Evolutionary conservation across 2,888 invertebrate genomes (phyloP).

Genomic region (Erebia epiphron): DNA sequence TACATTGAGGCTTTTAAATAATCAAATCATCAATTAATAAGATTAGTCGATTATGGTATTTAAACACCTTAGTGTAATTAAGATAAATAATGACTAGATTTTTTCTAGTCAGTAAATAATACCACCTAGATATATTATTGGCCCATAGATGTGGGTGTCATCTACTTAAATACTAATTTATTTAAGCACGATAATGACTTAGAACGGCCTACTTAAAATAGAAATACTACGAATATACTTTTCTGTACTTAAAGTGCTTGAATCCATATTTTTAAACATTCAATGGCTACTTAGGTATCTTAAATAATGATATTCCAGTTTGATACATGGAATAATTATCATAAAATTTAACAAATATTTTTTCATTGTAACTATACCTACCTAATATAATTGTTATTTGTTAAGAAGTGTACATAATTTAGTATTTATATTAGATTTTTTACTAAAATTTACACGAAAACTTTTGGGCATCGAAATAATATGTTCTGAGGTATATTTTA

Average conservation of each 20-base stretch:
- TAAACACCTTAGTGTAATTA: slow-evolving; percentile 1
- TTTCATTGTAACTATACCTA: slow-evolving; percentile 7
- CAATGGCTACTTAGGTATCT: not conserved
- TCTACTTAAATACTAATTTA: slow-evolving; percentile 27
- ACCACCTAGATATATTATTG: slow-evolving; percentile 35
- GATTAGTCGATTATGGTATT: not conserved
- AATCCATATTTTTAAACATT: not conserved
- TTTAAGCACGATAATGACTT: slow-evolving; percentile 10
- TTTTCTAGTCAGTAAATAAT: slow-evolving; percentile 74
- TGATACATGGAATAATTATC: not conserved
- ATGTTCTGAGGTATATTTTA: slow-evolving; percentile 14
- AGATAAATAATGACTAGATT: slow-evolving; percentile 69
- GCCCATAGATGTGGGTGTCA: slow-evolving; percentile 26
- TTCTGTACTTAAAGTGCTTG: slow-evolving; percentile 34
- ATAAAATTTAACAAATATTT: slow-evolving; percentile 1
- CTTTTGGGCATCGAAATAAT: slow-evolving; percentile 35
- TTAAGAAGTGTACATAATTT: slow-evolving; percentile 39
- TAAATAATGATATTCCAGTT: not conserved
- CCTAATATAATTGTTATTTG: slow-evolving; percentile 23
- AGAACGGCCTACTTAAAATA: slow-evolving; percentile 27
- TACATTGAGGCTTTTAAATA: slow-evolving; percentile 13
- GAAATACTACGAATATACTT: slow-evolving; percentile 13
- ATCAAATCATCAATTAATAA: not conserved
- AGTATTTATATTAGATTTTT: slow-evolving; percentile 59
- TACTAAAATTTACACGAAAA: slow-evolving; percentile 52